Evolutionary conservation across 2,113 vertebrate genomes (phyloP).

Genomic region (Forbesichthys agassizii): DNA sequence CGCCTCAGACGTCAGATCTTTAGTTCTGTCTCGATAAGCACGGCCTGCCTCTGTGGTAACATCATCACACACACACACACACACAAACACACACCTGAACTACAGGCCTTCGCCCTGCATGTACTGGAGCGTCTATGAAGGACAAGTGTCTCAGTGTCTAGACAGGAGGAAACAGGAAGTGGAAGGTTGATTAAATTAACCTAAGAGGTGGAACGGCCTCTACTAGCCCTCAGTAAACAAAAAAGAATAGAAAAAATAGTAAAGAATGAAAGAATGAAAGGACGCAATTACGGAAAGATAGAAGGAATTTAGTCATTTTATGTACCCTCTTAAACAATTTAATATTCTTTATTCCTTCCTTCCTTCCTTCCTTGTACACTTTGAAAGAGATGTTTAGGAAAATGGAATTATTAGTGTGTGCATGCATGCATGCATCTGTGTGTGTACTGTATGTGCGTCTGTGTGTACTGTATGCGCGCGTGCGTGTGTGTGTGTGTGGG

Average conservation of each 20-base stretch:
- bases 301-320: neutral
- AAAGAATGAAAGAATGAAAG: neutral
- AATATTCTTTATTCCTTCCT: too few species aligned
- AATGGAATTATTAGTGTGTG: too few species aligned
- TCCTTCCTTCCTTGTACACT: too few species aligned
- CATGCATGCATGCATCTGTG: too few species aligned
- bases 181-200: conserved; percentile 37
- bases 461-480: too few species aligned
- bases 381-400: too few species aligned
- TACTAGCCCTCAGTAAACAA: conserved; percentile 26
- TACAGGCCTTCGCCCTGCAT: conserved; percentile 17
- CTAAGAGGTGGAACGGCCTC: conserved; percentile 17
- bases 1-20: conserved; percentile 23
- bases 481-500: too few species aligned
- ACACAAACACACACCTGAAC: conserved; percentile 23
- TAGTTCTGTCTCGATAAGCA: conserved; percentile 10
- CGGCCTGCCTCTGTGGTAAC: conserved; percentile 20
- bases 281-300: conserved; percentile 3
- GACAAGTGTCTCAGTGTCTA: conserved; percentile 31
- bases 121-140: conserved; percentile 7
- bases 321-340: too few species aligned
- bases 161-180: conserved; percentile 28
- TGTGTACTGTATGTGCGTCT: too few species aligned
- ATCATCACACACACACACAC: conserved; percentile 30
- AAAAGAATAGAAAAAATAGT: conserved; percentile 25